A percentile compares a stretch with the other conserved stretches of the same genome.
These are phyloP conservation scores for Sarcophaga caerulescens DNA, from an alignment of 2,888 invertebrate species.

Conservation along the genomic window DNA sequence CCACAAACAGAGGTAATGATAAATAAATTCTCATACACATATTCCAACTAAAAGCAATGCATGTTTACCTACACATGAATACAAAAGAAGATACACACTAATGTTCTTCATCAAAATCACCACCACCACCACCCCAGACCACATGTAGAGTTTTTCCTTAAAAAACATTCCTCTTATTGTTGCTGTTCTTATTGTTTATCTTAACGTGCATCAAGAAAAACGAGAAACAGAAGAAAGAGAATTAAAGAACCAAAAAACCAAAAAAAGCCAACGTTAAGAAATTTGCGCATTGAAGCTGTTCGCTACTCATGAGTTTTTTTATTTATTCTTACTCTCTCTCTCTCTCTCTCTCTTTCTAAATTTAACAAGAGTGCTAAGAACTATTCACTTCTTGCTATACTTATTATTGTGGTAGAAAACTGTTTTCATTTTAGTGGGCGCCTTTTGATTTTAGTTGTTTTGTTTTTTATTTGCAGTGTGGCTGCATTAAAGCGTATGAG, in stretches of 20 bases:
- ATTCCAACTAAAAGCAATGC: not conserved
- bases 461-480: not conserved
- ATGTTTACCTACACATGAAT: not conserved
- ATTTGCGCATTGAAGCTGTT: constrained; percentile 48
- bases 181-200: not conserved
- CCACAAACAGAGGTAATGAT: not conserved
- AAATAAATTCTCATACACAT: not conserved
- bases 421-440: constrained; percentile 18
- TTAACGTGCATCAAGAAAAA: not conserved
- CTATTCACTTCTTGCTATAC: not conserved
- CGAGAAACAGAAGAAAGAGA: not conserved
- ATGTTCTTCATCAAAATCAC: not conserved
- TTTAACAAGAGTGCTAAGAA: not conserved
- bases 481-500: not conserved
- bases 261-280: constrained; percentile 60
- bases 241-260: constrained; percentile 8
- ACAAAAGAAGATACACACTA: not conserved
- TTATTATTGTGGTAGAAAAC: not conserved
- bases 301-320: not conserved
- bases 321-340: not conserved
- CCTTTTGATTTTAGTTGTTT: constrained; percentile 5
- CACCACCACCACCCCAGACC: constrained; percentile 23
- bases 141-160: constrained; percentile 20
- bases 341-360: not conserved
- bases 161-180: not conserved